A percentile compares a stretch with the other conserved stretches of the same genome.
phyloP scores from a whole-genome alignment of 2,797 vertebrate species.

The Halcyon smyrnensis region DNA sequence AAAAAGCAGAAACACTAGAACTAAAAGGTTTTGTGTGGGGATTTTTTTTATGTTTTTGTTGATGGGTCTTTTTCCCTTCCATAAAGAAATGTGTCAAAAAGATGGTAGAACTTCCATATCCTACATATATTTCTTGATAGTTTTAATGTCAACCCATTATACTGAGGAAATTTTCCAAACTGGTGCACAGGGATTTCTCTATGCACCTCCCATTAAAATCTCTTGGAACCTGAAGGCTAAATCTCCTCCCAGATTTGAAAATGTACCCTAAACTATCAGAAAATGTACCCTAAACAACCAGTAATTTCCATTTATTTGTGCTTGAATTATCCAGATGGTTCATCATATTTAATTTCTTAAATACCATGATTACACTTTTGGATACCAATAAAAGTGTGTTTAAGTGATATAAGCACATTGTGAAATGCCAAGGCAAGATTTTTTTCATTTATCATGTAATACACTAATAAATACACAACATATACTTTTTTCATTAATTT shows the following conservation, averaged over 20 bases:
- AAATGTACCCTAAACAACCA: background rate
- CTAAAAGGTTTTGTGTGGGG: background rate
- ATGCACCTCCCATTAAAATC: background rate
- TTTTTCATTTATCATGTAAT: constrained; percentile 19
- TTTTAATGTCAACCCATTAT: background rate
- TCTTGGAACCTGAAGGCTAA: background rate
- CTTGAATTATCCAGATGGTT: background rate
- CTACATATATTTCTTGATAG: background rate
- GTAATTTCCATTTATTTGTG: constrained; percentile 9
- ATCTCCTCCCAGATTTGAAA: background rate
- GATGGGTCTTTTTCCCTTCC: background rate
- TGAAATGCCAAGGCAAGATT: background rate
- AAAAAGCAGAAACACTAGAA: background rate
- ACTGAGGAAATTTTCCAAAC: constrained; percentile 21
- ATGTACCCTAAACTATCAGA: background rate
- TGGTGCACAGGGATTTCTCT: background rate
- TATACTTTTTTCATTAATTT: constrained; percentile 17
- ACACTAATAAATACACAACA: constrained; percentile 1
- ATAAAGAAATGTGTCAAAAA: constrained; percentile 22
- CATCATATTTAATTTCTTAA: background rate
- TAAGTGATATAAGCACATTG: background rate
- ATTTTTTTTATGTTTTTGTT: rapidly evolving
- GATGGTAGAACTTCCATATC: background rate
- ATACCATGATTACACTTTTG: background rate
- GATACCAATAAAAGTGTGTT: background rate